Evolutionary conservation across 2,113 vertebrate species (phyloP), one percentile per base, ranked within the genome.

Genomic region (Catharus minimus): DNA sequence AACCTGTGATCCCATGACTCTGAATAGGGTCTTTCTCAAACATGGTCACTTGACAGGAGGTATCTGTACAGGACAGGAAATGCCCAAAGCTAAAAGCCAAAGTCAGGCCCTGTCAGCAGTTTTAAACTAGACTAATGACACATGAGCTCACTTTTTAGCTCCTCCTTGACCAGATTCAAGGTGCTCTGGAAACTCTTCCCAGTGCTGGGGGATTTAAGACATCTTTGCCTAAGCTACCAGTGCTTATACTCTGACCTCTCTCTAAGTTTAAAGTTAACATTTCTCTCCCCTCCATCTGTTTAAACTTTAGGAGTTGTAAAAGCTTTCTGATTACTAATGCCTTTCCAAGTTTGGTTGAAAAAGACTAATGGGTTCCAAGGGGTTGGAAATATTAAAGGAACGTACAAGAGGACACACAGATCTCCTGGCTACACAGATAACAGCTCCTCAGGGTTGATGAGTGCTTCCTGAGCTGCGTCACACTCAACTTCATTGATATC

Each of bases 11-110:
- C 79, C 38, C 76, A 30, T 93, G 88, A 88, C 72, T 58, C 68
- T 96, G 85, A 95, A 93, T 61, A 73, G 62, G 17, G 43, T 41
- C 67, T 85, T 92, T 96, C 71, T 91, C 49, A 79, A 72, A 65
- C 10, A 7, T 5, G 26, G 46, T 95, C 94, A 93, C 79, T 82
- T 95, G 94, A 94, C 71, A 81, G 38, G 67, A 90, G 20, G 9
- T 33, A 62, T 81, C 60, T 73, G 32, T 10, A 55, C 32, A 65
- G 41, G 16, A 52, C 5, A n/a, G 38, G 36, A 41, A 86, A 77
- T 61, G 55, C 46, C 41, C 1, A 32, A 80, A 90, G 64, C 73
- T 69, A 69, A 88, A 92, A 90, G 52, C 7, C 27, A 62, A 69
- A 92, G 47, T 61, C 77, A 86, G 72, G 20, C 8, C 13, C 20